Percentiles rank a stretch among this genome's conserved stretches.
These are phyloP conservation scores for Microcebus jonahi DNA, from an alignment of 2,113 vertebrate species.

Conservation along the genomic window DNA sequence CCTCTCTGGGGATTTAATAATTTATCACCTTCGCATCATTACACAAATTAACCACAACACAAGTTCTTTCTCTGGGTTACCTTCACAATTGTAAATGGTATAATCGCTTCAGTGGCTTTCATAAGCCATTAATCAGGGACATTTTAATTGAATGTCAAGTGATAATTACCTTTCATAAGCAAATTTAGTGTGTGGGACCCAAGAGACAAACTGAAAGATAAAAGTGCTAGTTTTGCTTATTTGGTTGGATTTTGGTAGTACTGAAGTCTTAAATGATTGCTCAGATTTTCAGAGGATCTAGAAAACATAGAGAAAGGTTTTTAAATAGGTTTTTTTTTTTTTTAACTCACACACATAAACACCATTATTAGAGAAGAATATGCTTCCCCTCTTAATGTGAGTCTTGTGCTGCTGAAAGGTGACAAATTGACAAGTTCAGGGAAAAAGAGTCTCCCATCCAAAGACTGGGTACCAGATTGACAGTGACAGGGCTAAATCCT, in stretches of 20 bases:
- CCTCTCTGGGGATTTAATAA: constrained; percentile 52
- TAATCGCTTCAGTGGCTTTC: constrained; percentile 36
- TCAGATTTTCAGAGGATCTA: neutral
- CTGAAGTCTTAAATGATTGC: neutral
- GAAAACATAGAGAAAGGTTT: neutral
- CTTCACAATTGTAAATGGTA: constrained; percentile 43
- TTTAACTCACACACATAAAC: neutral
- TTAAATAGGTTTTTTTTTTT: neutral
- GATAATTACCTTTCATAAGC: constrained; percentile 62
- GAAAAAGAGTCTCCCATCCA: neutral
- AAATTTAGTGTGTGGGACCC: constrained; percentile 7
- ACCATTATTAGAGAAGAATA: constrained; percentile 7
- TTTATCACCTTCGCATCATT: constrained; percentile 67
- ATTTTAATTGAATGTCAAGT: constrained; percentile 64
- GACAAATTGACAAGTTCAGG: constrained; percentile 29
- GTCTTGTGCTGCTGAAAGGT: neutral
- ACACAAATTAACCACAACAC: constrained; percentile 64
- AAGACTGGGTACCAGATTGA: neutral
- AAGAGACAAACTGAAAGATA: constrained; percentile 18
- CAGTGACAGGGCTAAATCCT: neutral
- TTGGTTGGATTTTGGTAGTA: neutral
- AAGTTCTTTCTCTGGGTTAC: constrained; percentile 45
- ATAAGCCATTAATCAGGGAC: constrained; percentile 3
- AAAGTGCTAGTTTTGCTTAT: neutral
- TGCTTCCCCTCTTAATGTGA: neutral